Conservation (phyloP, 2,797 vertebrate species). For the Sebastolobus alascanus region DNA sequence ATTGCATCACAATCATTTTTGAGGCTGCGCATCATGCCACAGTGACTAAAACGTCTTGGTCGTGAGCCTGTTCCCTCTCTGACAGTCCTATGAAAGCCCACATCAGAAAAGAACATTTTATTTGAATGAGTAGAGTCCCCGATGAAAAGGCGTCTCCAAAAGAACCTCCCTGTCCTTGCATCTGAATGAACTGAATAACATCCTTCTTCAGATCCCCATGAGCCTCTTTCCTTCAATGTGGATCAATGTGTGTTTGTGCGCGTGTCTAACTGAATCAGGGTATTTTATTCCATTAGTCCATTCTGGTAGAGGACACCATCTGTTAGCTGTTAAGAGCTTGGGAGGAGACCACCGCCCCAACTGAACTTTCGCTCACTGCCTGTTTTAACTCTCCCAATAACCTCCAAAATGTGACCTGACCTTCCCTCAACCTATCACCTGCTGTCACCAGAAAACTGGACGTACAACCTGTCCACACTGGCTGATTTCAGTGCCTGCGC, state of each 20-base stretch:
- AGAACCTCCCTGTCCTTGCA: conserved; percentile 41
- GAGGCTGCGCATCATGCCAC: conserved; percentile 17
- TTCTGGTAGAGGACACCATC: conserved; percentile 74
- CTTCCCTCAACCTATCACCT: conserved; percentile 58
- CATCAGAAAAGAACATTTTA: conserved; percentile 61
- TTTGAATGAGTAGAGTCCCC: conserved; percentile 56
- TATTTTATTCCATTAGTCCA: conserved; percentile 65
- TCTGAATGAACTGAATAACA: conserved; percentile 55
- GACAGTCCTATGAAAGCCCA: conserved; percentile 41
- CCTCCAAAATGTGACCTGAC: conserved; percentile 68
- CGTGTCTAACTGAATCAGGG: conserved; percentile 61
- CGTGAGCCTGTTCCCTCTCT: conserved; percentile 12
- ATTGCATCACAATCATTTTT: conserved; percentile 38
- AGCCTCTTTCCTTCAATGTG: conserved; percentile 47
- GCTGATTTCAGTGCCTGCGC: conserved; percentile 32
- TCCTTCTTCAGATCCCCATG: conserved; percentile 48
- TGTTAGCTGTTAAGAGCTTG: conserved; percentile 72
- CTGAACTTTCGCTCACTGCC: conserved; percentile 53
- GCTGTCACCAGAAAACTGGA: conserved; percentile 61
- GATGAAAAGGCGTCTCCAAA: conserved; percentile 42
- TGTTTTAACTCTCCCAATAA: conserved; percentile 68
- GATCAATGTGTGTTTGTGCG: conserved; percentile 58
- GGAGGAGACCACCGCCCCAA: conserved; percentile 63
- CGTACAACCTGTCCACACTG: conserved; percentile 51
- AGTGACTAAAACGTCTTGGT: conserved; percentile 26